phyloP scores from a whole-genome alignment of 2,113 vertebrate species.

The Castor canadensis region DNA sequence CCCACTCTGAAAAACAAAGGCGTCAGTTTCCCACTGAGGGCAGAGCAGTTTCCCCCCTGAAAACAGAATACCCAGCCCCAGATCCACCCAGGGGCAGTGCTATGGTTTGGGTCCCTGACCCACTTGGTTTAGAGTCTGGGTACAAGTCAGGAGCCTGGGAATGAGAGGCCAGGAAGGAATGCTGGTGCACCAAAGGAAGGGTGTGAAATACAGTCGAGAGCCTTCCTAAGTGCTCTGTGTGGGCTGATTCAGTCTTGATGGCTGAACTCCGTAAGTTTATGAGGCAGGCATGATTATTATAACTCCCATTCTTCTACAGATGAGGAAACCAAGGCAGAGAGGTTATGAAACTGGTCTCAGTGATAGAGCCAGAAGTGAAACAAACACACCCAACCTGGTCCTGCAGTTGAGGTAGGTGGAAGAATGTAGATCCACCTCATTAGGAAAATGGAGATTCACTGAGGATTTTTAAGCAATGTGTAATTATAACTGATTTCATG shows the following conservation, averaged over 20 bases:
- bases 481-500: neutral
- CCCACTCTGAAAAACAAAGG: neutral
- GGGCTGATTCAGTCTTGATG: neutral
- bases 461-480: neutral
- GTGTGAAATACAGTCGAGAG: neutral
- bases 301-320: neutral
- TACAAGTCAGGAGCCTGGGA: neutral
- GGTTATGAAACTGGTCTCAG: neutral
- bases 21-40: too few species aligned
- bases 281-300: neutral
- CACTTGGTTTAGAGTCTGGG: neutral
- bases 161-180: too few species aligned
- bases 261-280: neutral
- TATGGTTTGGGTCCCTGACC: neutral
- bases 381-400: neutral
- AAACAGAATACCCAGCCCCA: neutral
- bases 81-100: too few species aligned
- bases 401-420: neutral
- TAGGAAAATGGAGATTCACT: neutral
- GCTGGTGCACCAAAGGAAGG: neutral
- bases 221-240: neutral
- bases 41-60: neutral
- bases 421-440: neutral
- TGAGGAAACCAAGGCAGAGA: neutral
- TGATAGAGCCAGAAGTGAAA: neutral